Evolutionary conservation across 37 sponge, comb jelly and placozoan species (phyloP), one percentile per base, ranked within the genome.

Genomic region (Amphimedon queenslandica): DNA sequence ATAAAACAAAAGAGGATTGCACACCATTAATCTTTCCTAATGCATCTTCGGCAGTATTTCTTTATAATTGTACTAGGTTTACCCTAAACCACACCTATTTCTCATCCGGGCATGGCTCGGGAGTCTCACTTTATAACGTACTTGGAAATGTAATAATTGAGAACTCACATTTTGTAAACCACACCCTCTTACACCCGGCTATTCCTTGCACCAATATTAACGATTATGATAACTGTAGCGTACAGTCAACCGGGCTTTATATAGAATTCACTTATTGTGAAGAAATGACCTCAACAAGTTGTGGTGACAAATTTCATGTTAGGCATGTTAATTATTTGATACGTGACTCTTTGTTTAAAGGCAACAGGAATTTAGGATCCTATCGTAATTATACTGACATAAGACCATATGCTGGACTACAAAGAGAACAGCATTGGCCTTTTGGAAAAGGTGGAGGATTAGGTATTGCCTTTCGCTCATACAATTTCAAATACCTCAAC

Each of bases 391-490:
- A 6, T 21, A 40, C 42, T 37, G 40, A 37, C 25, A 4, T 40
- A 1, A 2, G 8, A 8, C 53, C 53, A 18, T 8, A 13, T 18
- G 53, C 40, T 69, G 40, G 2, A 4, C 41, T 37, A 36, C 70
- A 31, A 36, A 1, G 5, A 27, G 43, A 37, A 8, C 18, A 38
- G 10, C 53, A 55, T 25, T 71, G 72, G 72, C 72, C 72, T 28
- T 71, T 71, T 75, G 76, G 76, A 4, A 38, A 10, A 64, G 76
- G 76, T 20, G 76, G 76, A 38, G 76, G 76, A 28, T 27, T 75
- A 20, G 64, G 47, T 21, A 21, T 75, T 23, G 34, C 30, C 27
- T 5, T 75, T 18, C 3, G 41, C 5, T 25, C 28, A 40, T 57
- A 40, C 27, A 75, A 63, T 8, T 64, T 37, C 42, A 21, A n/a